Conservation (phyloP, 2,888 invertebrate genomes). For the Omphaloscelis lunosa region DNA sequence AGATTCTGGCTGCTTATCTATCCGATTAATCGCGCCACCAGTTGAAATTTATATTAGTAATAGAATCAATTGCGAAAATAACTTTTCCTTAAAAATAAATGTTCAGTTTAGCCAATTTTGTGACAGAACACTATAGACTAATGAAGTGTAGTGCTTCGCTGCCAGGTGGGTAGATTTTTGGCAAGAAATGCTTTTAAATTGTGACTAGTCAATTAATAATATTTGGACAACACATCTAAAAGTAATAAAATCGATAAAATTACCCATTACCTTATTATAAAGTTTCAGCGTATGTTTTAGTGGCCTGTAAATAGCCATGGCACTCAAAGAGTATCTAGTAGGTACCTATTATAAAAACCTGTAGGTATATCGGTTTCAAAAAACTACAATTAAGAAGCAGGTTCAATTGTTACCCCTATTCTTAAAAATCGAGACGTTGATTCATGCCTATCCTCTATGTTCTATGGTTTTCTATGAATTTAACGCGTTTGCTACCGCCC, state of each 20-base stretch:
- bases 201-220: slow-evolving; percentile 44
- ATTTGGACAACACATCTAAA: slow-evolving; percentile 24
- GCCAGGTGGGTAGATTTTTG: slow-evolving; percentile 47
- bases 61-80: neutral
- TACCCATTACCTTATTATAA: slow-evolving; percentile 25
- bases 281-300: slow-evolving; percentile 49
- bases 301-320: slow-evolving; percentile 39
- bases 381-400: neutral
- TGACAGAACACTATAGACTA: neutral
- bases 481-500: slow-evolving; percentile 26
- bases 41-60: neutral
- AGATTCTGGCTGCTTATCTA: neutral
- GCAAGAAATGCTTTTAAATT: slow-evolving; percentile 35
- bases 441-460: neutral
- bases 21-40: neutral
- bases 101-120: neutral
- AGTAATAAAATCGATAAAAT: slow-evolving; percentile 49
- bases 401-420: neutral
- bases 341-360: neutral
- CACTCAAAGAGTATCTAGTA: slow-evolving; percentile 24
- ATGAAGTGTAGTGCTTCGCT: slow-evolving; percentile 4
- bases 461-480: neutral
- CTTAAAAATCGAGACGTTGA: slow-evolving; percentile 23
- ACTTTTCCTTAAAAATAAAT: neutral
- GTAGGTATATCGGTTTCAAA: neutral